A percentile compares a stretch with the other conserved stretches of the same genome.
Conservation (phyloP, 2,888 invertebrate species). For the Lamproptera curius region DNA sequence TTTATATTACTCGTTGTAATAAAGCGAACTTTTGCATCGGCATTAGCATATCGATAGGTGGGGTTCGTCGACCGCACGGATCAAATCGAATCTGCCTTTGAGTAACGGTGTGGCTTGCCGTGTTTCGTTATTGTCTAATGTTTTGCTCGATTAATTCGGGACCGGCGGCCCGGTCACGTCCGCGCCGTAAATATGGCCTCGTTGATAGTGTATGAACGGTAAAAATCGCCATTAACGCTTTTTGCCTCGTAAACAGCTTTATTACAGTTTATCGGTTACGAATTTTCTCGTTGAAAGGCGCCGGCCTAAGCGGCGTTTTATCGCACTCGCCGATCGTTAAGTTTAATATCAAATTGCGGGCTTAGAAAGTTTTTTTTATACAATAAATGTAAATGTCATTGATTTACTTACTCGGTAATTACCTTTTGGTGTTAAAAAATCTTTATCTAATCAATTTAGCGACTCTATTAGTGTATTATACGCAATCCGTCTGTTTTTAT, state of each 20-base stretch:
- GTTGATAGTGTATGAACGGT: constrained; percentile 7
- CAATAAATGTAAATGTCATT: no score
- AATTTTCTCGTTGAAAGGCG: not conserved
- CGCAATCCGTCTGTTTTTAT: no score
- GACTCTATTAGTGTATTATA: no score
- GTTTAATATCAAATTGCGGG: not conserved
- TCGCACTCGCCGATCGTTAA: not conserved
- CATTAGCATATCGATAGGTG: constrained; percentile 12
- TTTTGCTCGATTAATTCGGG: constrained; percentile 49
- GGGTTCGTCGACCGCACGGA: constrained; percentile 25
- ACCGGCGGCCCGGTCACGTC: constrained; percentile 31
- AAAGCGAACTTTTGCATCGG: constrained; percentile 11
- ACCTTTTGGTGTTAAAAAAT: no score
- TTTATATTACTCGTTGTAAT: constrained; percentile 16
- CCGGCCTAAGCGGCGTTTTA: not conserved
- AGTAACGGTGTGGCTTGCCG: constrained; percentile 47
- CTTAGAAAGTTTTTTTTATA: not conserved
- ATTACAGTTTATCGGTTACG: not conserved
- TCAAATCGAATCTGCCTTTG: constrained; percentile 26
- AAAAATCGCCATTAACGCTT: constrained; percentile 5
- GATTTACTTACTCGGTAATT: no score
- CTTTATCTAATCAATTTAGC: no score
- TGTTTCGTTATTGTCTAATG: constrained; percentile 49
- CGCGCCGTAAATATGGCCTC: constrained; percentile 20
- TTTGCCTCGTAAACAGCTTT: constrained; percentile 8